These are phyloP conservation scores for Drosophila subobscura DNA, from an alignment of 1,140 invertebrate genomes.

Conservation along the genomic window DNA sequence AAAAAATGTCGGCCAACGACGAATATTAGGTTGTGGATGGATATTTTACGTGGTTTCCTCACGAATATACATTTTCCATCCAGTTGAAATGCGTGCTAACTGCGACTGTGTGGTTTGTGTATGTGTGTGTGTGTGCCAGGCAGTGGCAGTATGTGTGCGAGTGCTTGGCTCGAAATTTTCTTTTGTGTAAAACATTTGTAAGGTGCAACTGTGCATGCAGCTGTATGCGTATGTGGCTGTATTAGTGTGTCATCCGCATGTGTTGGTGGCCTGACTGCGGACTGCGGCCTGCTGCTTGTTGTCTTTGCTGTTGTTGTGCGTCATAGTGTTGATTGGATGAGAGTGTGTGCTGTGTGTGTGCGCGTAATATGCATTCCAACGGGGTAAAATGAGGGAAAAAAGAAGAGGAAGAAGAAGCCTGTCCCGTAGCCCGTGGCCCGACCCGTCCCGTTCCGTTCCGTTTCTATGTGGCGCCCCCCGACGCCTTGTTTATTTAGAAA, in stretches of 20 bases:
- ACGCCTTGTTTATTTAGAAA: constrained; percentile 40
- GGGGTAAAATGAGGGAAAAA: constrained; percentile 55
- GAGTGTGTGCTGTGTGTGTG: constrained; percentile 19
- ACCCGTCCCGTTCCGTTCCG: too few relatives aligned
- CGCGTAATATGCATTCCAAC: constrained; percentile 79
- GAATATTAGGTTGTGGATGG: constrained; percentile 23
- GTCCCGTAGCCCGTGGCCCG: too few relatives aligned
- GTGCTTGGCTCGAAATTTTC: constrained; percentile 54
- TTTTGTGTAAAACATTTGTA: constrained; percentile 78
- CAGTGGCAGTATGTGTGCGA: constrained; percentile 26
- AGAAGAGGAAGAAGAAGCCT: constrained; percentile 16
- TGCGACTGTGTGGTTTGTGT: constrained; percentile 9
- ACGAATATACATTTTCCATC: constrained; percentile 18
- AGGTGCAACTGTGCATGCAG: constrained; percentile 70
- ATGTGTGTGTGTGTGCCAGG: constrained; percentile 28
- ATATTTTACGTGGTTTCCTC: constrained; percentile 26
- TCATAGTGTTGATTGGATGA: constrained; percentile 32
- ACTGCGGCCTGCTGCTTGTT: constrained; percentile 30
- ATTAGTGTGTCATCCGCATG: constrained; percentile 20
- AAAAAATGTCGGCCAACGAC: constrained; percentile 18
- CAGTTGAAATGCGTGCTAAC: constrained; percentile 58
- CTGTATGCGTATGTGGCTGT: constrained; percentile 38
- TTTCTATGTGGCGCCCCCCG: too few relatives aligned
- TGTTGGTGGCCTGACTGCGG: constrained; percentile 24
- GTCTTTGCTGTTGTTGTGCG: constrained; percentile 41